Percentiles rank a stretch among this genome's conserved stretches.
Evolutionary conservation across 2,888 invertebrate species (phyloP).

Genomic region (Pachymerium ferrugineum): DNA sequence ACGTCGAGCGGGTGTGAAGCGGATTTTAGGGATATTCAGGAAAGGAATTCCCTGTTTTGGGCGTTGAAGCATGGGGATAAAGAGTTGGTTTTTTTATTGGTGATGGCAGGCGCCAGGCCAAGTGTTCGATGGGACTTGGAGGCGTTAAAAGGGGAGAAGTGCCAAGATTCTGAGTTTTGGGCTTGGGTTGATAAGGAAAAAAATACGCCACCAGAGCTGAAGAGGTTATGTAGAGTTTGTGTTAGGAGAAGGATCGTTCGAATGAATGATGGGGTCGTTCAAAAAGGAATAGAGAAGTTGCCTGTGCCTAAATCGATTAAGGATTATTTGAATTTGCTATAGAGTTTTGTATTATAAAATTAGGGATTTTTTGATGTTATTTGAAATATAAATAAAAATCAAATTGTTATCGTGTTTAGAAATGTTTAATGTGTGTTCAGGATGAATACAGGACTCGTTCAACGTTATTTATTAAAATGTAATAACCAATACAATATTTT

Average conservation of each 20-base stretch:
- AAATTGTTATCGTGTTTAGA: too few relatives aligned
- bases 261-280: neutral
- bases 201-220: neutral
- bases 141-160: neutral
- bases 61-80: conserved; percentile 32
- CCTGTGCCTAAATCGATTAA: neutral
- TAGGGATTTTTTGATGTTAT: too few relatives aligned
- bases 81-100: neutral
- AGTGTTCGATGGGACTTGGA: neutral
- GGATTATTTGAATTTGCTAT: neutral
- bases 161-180: neutral
- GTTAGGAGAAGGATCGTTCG: neutral
- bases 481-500: neutral
- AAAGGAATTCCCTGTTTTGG: conserved; percentile 39
- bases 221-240: neutral
- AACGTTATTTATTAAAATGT: neutral
- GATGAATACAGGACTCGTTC: too few relatives aligned
- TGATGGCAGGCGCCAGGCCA: neutral
- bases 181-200: neutral
- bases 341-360: too few relatives aligned
- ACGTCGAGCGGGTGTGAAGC: conserved; percentile 37
- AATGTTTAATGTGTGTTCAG: too few relatives aligned
- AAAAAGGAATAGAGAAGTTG: neutral
- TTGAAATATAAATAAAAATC: too few relatives aligned
- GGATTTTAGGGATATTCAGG: conserved; percentile 37